Percentiles rank a stretch among this genome's conserved stretches.
These are phyloP conservation scores for Gasterosteus aculeatus DNA, from an alignment of 2,113 vertebrate species.

Conservation along the genomic window DNA sequence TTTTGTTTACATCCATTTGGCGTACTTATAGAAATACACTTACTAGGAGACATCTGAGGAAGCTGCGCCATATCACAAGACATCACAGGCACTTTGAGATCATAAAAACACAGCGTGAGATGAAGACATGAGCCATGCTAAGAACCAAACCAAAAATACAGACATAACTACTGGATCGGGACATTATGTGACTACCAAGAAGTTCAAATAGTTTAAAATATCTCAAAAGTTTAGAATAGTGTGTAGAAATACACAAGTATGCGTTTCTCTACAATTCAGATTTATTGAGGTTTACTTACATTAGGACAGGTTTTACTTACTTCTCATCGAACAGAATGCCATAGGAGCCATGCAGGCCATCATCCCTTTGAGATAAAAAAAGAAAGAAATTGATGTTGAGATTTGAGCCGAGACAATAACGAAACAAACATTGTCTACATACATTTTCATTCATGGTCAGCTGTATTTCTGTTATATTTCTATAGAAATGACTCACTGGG, in stretches of 20 bases:
- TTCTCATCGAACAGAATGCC: no score
- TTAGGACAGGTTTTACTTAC: no score
- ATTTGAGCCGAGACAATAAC: no score
- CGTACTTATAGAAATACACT: background rate
- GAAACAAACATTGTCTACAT: no score
- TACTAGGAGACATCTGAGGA: no score
- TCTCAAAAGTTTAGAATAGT: background rate
- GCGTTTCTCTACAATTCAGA: no score
- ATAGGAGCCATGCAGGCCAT: no score
- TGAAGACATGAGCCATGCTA: background rate
- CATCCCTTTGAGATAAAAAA: no score
- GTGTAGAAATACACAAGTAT: no score
- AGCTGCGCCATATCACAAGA: background rate
- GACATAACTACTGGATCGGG: background rate
- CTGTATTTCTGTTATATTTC: background rate
- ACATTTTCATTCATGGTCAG: background rate
- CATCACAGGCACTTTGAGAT: background rate
- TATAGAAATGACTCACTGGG: conserved; percentile 38
- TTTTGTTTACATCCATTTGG: background rate
- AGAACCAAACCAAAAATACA: background rate
- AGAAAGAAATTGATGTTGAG: no score
- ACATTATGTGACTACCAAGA: background rate
- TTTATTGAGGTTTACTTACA: no score
- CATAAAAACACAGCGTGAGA: background rate
- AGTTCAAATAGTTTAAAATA: background rate